These are phyloP conservation scores for Silvanus unidentatus DNA, from an alignment of 2,888 invertebrate genomes.

Conservation along the genomic window DNA sequence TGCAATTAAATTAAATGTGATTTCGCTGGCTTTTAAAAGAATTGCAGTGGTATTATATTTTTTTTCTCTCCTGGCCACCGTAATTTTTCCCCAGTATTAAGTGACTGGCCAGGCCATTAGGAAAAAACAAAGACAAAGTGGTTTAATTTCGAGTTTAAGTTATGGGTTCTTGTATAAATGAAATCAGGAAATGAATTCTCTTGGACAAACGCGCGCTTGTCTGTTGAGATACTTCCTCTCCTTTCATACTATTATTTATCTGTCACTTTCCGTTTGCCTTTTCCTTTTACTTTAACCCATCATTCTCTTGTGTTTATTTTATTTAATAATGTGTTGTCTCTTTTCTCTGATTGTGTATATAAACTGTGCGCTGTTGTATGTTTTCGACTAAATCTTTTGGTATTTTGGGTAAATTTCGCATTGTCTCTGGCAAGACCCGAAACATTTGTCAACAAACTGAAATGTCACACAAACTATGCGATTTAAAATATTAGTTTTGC, in stretches of 20 bases:
- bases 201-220: slow-evolving; percentile 41
- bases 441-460: too few relatives aligned
- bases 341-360: slow-evolving; percentile 4
- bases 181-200: slow-evolving; percentile 47
- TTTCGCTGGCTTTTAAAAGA: too few relatives aligned
- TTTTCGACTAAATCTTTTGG: too few relatives aligned
- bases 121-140: slow-evolving; percentile 41
- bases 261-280: slow-evolving; percentile 39
- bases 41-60: too few relatives aligned
- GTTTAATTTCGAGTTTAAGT: slow-evolving; percentile 38
- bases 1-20: too few relatives aligned
- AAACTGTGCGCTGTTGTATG: slow-evolving; percentile 9
- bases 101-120: too few relatives aligned
- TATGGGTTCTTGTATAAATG: slow-evolving; percentile 45
- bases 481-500: too few relatives aligned
- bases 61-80: too few relatives aligned
- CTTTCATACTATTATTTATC: slow-evolving; percentile 44
- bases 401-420: too few relatives aligned
- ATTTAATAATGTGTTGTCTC: not conserved
- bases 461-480: too few relatives aligned
- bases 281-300: slow-evolving; percentile 22
- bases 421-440: too few relatives aligned
- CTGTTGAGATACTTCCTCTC: slow-evolving; percentile 42
- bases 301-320: slow-evolving; percentile 6
- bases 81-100: too few relatives aligned